Evolutionary conservation across 2,888 invertebrate species (phyloP).

Genomic region (Heliconius sara): DNA sequence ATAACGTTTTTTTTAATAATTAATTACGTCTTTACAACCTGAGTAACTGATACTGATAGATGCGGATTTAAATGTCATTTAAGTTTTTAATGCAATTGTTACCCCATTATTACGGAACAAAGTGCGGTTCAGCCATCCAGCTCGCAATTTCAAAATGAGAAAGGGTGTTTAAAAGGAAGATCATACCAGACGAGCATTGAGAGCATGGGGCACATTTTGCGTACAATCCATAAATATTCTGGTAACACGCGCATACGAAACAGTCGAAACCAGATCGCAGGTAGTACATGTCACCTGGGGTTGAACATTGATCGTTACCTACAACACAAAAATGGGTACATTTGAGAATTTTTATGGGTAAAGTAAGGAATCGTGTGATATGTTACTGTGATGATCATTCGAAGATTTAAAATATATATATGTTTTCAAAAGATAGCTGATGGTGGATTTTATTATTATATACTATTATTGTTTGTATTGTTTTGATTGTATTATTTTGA

Average conservation of each 20-base stretch:
- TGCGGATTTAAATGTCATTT: background rate
- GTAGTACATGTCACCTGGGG: constrained; percentile 66
- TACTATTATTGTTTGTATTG: no score
- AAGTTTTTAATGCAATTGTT: background rate
- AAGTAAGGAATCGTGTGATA: background rate
- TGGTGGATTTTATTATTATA: no score
- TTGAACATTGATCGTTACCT: constrained; percentile 54
- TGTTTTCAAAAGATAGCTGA: background rate
- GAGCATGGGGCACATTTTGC: constrained; percentile 65
- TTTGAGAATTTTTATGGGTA: background rate
- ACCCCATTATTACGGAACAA: background rate
- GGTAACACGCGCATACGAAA: constrained; percentile 69
- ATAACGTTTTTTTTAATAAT: background rate
- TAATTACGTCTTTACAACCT: background rate
- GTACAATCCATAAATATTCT: constrained; percentile 48
- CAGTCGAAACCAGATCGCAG: constrained; percentile 53
- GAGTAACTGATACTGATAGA: background rate
- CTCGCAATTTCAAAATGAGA: background rate
- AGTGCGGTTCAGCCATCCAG: background rate
- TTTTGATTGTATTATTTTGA: no score
- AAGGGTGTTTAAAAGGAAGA: constrained; percentile 1
- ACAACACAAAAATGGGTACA: constrained; percentile 31
- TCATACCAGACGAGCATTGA: constrained; percentile 52
- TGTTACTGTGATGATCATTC: background rate
- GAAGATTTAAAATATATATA: background rate